Percentiles rank a stretch among this genome's conserved stretches.
These are phyloP conservation scores for Thymelicus lineola DNA, from an alignment of 2,888 invertebrate genomes.

Conservation along the genomic window DNA sequence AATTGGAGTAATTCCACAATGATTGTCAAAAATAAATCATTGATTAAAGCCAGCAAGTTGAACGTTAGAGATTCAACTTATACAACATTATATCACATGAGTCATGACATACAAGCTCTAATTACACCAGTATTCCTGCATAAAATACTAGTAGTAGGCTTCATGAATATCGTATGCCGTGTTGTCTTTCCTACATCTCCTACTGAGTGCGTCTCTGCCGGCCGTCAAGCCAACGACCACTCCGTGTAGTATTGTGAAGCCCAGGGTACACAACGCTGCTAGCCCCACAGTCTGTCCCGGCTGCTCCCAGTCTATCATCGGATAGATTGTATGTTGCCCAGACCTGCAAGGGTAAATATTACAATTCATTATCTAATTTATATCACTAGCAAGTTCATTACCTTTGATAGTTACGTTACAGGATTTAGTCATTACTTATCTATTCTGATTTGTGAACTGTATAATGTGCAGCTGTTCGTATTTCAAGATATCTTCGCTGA, in stretches of 20 bases:
- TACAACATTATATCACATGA: too few species aligned
- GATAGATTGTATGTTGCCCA: constrained; percentile 89
- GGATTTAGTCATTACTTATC: not conserved
- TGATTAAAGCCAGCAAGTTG: too few species aligned
- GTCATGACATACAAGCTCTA: too few species aligned
- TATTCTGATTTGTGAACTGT: too few species aligned
- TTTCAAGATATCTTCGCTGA: too few species aligned
- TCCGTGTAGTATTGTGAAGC: constrained; percentile 86
- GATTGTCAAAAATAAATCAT: too few species aligned
- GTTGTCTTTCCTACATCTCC: constrained; percentile 48
- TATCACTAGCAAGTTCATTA: not conserved
- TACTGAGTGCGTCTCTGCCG: constrained; percentile 68
- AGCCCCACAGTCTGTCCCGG: constrained; percentile 86
- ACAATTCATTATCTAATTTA: not conserved
- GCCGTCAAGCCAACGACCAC: constrained; percentile 83
- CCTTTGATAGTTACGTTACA: not conserved
- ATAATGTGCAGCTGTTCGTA: too few species aligned
- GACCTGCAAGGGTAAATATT: constrained; percentile 69
- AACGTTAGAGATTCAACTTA: too few species aligned
- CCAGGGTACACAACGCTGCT: constrained; percentile 84
- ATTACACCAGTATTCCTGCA: too few species aligned
- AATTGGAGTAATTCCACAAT: too few species aligned
- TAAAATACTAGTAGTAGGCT: not conserved
- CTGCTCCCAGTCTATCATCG: constrained; percentile 90
- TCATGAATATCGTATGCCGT: constrained; percentile 21